phyloP scores from a whole-genome alignment of 2,888 invertebrate species.

The Cerceris rybyensis region DNA sequence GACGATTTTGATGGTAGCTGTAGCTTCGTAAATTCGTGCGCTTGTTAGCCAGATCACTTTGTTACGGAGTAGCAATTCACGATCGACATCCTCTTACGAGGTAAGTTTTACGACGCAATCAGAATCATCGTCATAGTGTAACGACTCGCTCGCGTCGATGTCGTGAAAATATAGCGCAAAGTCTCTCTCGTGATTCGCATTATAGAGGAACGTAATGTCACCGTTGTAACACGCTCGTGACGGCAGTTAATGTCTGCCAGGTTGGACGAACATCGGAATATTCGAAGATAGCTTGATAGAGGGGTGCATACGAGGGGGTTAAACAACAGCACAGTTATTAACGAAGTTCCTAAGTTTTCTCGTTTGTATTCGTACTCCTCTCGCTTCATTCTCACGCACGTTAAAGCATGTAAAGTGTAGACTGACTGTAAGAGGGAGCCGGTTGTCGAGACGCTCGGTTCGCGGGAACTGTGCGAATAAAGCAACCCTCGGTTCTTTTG shows the following conservation, averaged over 20 bases:
- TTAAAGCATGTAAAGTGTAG: constrained; percentile 31
- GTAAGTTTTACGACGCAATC: constrained; percentile 58
- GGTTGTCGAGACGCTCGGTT: neutral
- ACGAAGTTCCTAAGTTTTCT: constrained; percentile 64
- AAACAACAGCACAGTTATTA: constrained; percentile 59
- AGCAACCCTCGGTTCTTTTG: constrained; percentile 40
- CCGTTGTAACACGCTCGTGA: constrained; percentile 44
- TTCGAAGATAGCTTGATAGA: neutral
- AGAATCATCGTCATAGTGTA: constrained; percentile 47
- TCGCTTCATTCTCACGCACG: constrained; percentile 32
- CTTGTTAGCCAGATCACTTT: constrained; percentile 25
- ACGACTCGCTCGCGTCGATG: constrained; percentile 39
- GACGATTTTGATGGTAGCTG: neutral
- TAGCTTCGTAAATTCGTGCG: constrained; percentile 15
- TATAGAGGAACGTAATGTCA: constrained; percentile 45
- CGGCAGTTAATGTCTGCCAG: constrained; percentile 42
- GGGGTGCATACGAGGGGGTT: constrained; percentile 31
- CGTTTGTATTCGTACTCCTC: constrained; percentile 46
- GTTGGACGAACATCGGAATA: neutral
- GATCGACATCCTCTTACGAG: constrained; percentile 56
- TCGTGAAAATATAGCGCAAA: constrained; percentile 27
- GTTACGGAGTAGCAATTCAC: constrained; percentile 41
- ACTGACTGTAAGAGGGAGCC: neutral
- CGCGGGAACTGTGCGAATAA: constrained; percentile 41
- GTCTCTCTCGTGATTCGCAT: constrained; percentile 16